Percentiles rank a stretch among this genome's conserved stretches.
phyloP scores from a whole-genome alignment of 2,888 invertebrate species.

The Itoplectis maculator region DNA sequence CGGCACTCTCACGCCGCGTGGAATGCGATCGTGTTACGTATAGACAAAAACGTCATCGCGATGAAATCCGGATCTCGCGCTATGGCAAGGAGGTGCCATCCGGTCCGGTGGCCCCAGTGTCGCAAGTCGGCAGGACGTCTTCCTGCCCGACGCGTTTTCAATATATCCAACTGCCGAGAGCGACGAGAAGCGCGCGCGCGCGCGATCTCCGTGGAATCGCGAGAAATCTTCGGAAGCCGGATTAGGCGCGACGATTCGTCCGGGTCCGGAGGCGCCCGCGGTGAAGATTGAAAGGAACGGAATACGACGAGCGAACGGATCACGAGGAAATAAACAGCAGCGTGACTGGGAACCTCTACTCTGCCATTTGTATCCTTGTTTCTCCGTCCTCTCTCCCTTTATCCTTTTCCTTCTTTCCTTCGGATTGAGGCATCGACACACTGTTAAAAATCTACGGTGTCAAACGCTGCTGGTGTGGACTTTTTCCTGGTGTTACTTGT shows the following conservation, averaged over 20 bases:
- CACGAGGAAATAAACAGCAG: constrained; percentile 36
- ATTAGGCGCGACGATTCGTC: constrained; percentile 53
- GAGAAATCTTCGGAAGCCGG: constrained; percentile 62
- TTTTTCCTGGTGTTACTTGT: too few relatives aligned
- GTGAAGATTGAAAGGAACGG: constrained; percentile 34
- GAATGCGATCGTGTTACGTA: constrained; percentile 32
- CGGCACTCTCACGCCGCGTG: too few relatives aligned
- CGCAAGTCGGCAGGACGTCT: too few relatives aligned
- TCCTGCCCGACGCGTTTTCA: constrained; percentile 1
- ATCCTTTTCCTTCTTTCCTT: too few relatives aligned
- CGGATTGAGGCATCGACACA: too few relatives aligned
- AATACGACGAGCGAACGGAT: constrained; percentile 2
- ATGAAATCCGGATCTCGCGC: constrained; percentile 28
- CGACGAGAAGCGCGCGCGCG: too few relatives aligned
- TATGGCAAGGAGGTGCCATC: neutral
- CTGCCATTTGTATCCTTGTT: neutral
- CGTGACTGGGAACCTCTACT: constrained; percentile 5
- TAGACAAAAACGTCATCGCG: constrained; percentile 50
- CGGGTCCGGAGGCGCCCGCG: constrained; percentile 21
- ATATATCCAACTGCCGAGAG: constrained; percentile 3
- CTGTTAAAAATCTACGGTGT: too few relatives aligned
- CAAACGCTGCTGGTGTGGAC: too few relatives aligned
- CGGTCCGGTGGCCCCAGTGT: too few relatives aligned
- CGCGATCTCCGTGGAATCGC: constrained; percentile 32
- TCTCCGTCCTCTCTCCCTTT: neutral